phyloP scores from a whole-genome alignment of 1,140 invertebrate species.

The Pogonomyrmex barbatus region DNA sequence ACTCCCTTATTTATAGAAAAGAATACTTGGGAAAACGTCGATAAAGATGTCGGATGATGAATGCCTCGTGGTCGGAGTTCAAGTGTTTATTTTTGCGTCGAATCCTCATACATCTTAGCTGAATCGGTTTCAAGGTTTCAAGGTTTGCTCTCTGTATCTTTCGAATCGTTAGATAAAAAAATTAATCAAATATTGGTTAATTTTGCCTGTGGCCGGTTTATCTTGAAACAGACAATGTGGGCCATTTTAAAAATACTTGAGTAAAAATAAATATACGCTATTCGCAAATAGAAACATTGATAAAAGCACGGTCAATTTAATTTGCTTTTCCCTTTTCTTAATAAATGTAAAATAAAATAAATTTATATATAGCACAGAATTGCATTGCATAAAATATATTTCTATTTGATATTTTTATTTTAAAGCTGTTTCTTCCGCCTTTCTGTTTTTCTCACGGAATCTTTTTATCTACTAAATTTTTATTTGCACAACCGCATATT shows the following conservation, averaged over 20 bases:
- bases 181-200: neutral
- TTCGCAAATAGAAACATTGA: neutral
- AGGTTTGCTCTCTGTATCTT: neutral
- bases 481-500: neutral
- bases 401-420: neutral
- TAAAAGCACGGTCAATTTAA: neutral
- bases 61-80: neutral
- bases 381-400: neutral
- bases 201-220: neutral
- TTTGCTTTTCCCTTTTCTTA: neutral
- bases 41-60: neutral
- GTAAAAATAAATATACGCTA: neutral
- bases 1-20: neutral
- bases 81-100: neutral
- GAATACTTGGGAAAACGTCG: too few relatives aligned
- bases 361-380: neutral
- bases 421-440: neutral
- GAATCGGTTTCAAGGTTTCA: neutral
- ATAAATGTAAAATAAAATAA: neutral
- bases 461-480: neutral
- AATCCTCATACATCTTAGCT: neutral
- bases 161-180: neutral
- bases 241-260: neutral
- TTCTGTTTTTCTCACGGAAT: neutral
- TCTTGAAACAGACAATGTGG: neutral